Base-by-base conservation (phyloP, 2,888 invertebrate genomes). In the Netelia fuscicornis region DNA sequence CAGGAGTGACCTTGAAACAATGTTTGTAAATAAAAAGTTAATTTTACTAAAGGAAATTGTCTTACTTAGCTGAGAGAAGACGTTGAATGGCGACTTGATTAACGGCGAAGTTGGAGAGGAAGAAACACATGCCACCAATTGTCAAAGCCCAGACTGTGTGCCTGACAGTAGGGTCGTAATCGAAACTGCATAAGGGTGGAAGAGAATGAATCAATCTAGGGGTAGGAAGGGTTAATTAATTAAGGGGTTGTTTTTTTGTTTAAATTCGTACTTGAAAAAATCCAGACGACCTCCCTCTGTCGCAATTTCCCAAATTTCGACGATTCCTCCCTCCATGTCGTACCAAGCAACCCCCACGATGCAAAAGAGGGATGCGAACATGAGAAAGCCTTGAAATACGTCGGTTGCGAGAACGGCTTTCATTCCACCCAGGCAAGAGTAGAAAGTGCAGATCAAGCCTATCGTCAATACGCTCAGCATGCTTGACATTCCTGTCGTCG, bases 381-480 rank as follows among this genome's bases (percentile, higher is more conserved):
- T 98, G 2, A 98, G 94, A 1, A 97, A 84, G 0, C 97, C 97
- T 91, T 97, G 97, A 87, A 98, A 96, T 0, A 98, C 96, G 92
- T 98, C 98, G 0, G 98, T 98, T 88, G 98, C 96, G 74, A 98
- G 94, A 0, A 98, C 98, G 1, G 98, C 98, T 93, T 98, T 98
- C 96, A 98, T 98, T 23, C 98, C 98, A 30, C 98, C 98, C 86
- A 98, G 94, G 0, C 97, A 96, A 0, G 98, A 97, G 91, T 98
- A 98, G 92, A 98, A 97, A 0, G 97, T 97, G 92, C 98, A 98
- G 9, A 96, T 97, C 65, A 96, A 89, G 2, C 95, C 95, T 76
- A 95, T 94, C 13, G 94, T 83, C 8, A 94, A 81, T 83, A 95
- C 94, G 64, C 95, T 94, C 79, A 89, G 90, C 48, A 91, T 89